A percentile compares a stretch with the other conserved stretches of the same genome.
Conservation (phyloP, 1,140 invertebrate species). For the Brachionus koreanus region DNA sequence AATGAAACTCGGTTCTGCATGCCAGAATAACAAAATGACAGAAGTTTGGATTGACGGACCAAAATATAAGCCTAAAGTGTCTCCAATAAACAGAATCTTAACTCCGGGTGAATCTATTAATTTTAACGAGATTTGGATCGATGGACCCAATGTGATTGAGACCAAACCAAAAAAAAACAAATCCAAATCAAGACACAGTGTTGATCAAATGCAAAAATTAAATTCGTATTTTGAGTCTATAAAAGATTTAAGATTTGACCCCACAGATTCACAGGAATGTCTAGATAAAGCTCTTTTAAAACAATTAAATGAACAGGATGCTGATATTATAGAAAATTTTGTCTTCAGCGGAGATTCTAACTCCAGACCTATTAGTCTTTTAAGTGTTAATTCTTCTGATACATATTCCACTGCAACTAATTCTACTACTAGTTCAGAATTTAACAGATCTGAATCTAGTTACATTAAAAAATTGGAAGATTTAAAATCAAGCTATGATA, state of each 20-base stretch:
- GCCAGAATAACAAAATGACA: not conserved
- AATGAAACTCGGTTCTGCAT: not conserved
- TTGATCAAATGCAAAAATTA: not conserved
- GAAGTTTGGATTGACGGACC: slow-evolving; percentile 41
- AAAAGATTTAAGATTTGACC: not conserved
- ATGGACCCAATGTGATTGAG: slow-evolving; percentile 4
- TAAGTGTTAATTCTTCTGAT: slow-evolving; percentile 32
- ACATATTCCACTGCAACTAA: not conserved
- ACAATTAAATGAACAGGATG: slow-evolving; percentile 26
- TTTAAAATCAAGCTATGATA: slow-evolving; percentile 20
- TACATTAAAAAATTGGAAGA: slow-evolving; percentile 38
- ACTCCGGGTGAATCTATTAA: slow-evolving; percentile 14
- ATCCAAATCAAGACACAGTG: not conserved
- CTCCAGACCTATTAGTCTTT: slow-evolving; percentile 30
- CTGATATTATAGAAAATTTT: slow-evolving; percentile 26
- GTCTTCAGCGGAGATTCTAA: not conserved
- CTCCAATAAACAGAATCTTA: not conserved
- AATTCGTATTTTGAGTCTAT: not conserved
- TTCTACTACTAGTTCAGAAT: slow-evolving; percentile 2
- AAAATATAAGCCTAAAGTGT: not conserved
- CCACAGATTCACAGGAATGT: not conserved
- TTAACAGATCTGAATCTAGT: not conserved
- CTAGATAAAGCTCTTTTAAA: not conserved
- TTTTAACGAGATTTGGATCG: slow-evolving; percentile 41
- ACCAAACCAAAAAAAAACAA: not conserved